Evolutionary conservation across 2,888 invertebrate genomes (phyloP), one percentile per base, ranked within the genome.

Genomic region (Eupithecia exiguata): DNA sequence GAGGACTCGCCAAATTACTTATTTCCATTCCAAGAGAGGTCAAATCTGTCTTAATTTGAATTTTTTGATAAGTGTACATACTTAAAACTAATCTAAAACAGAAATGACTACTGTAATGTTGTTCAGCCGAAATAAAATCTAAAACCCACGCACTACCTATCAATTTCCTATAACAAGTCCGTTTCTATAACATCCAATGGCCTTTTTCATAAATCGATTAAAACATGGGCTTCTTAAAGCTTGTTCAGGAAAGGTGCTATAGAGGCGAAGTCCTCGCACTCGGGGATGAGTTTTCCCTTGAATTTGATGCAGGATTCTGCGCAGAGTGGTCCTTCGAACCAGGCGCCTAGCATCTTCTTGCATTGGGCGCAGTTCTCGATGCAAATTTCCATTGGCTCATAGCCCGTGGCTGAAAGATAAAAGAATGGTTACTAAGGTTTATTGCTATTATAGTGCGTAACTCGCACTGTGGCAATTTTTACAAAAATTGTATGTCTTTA

Each of bases 341-440:
- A 98, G 0, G 96, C 96, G 0, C 97, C 98, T 80, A 97, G 96
- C 96, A 98, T 97, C 89, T 97, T 97, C 91, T 97, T 97, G 91
- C 98, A 98, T 85, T 97, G 98, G 0, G 97, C 98, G 87, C 98
- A 98, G 91, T 98, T 98, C 82, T 97, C 96, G 75, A 97, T 96
- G 91, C 97, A 97, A 70, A 97, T 95, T 79, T 97, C 97, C 83
- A 96, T 89, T 0, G 92, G 89, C 79, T 96, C 95, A 86, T 95
- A 95, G 79, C 95, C 94, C 74, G 91, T 90, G 40, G 93, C 92
- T 94, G 86, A 62, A 81, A 75, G 4, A 61, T 61, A 61, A 49
- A 9, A 0, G 10, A 2, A 49, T 53, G 4, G 10, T 53, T 53
- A 53, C 49, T 21, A n/a, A n/a, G n/a, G n/a, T n/a, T n/a, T n/a